These are phyloP conservation scores for Avahi laniger DNA, from an alignment of 2,797 vertebrate species.

Conservation along the genomic window DNA sequence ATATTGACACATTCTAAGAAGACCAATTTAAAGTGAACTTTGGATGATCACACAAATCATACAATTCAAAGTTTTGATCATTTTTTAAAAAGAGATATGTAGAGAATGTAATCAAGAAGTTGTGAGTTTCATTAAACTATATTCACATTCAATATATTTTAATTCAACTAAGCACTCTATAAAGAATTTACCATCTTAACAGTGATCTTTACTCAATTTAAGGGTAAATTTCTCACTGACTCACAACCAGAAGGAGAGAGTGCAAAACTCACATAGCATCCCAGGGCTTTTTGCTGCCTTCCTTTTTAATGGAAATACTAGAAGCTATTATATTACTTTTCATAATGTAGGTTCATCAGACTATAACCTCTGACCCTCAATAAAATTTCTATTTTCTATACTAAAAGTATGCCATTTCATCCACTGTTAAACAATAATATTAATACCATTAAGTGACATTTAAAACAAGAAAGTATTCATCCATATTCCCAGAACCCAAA, in stretches of 20 bases:
- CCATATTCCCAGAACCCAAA: neutral
- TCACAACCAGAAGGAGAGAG: neutral
- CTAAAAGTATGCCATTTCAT: neutral
- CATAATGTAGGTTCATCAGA: neutral
- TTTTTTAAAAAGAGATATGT: neutral
- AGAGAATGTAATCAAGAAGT: neutral
- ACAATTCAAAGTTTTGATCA: neutral
- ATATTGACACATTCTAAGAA: neutral
- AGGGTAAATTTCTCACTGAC: neutral
- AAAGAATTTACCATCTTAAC: neutral
- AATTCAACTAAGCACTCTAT: neutral
- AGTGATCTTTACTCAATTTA: neutral
- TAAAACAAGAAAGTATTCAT: conserved; percentile 18
- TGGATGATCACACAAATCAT: neutral
- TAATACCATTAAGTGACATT: conserved; percentile 24
- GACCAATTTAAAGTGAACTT: neutral
- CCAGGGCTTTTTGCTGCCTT: neutral
- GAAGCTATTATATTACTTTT: neutral
- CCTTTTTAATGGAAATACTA: conserved; percentile 1
- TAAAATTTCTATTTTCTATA: neutral
- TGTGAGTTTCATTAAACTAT: neutral
- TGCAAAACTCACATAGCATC: neutral
- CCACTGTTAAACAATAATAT: neutral
- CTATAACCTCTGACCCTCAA: neutral
- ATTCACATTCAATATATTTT: neutral